These are phyloP conservation scores for Phrynosoma blainvillii DNA, from an alignment of 2,113 vertebrate species.

Conservation along the genomic window DNA sequence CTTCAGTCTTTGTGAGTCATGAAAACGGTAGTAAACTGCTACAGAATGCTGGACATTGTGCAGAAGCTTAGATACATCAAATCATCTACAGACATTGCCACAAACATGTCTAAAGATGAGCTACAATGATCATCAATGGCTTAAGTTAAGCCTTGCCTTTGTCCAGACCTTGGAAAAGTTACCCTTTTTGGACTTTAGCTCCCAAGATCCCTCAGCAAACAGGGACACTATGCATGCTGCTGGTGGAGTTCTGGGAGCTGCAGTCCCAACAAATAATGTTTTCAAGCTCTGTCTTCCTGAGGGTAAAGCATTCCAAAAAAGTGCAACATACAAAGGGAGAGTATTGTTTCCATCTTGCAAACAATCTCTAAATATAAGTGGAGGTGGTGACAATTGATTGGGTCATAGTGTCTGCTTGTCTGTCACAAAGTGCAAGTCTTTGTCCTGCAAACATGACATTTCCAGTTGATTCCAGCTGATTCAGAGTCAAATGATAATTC, in stretches of 20 bases:
- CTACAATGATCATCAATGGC: background rate
- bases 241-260: background rate
- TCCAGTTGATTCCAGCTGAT: background rate
- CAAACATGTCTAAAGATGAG: background rate
- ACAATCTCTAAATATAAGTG: constrained; percentile 17
- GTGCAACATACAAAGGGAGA: background rate
- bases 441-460: constrained; percentile 13
- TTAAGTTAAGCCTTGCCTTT: background rate
- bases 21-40: background rate
- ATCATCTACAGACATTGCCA: no score
- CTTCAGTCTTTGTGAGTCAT: background rate
- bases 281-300: background rate
- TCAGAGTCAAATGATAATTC: no score
- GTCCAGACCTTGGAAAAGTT: no score
- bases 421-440: constrained; percentile 19
- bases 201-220: background rate
- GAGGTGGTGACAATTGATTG: constrained; percentile 5
- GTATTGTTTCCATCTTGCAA: constrained; percentile 21
- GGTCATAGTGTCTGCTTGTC: background rate
- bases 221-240: background rate
- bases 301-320: background rate
- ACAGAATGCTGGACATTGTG: background rate
- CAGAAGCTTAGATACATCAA: background rate
- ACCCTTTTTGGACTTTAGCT: no score
- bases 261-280: background rate